phyloP scores from a whole-genome alignment of 2,888 invertebrate genomes.

The Apamea crenata region DNA sequence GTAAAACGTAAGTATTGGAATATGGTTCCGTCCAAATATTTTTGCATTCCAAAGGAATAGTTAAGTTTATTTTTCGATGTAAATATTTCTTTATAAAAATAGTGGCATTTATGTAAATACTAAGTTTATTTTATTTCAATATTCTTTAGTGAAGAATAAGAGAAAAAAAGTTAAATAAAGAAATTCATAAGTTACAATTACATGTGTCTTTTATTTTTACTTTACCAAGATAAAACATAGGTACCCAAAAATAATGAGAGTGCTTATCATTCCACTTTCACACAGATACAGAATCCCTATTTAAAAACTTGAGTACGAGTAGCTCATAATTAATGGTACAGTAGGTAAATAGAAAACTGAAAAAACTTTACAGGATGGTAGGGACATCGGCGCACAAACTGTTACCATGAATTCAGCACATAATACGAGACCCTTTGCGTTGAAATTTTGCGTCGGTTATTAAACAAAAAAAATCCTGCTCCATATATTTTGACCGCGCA shows the following conservation, averaged over 20 bases:
- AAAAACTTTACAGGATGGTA: neutral
- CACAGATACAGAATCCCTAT: neutral
- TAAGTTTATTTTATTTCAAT: conserved; percentile 52
- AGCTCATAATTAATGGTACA: neutral
- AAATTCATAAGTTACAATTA: conserved; percentile 54
- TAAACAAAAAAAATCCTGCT: too few relatives aligned
- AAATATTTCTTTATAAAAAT: conserved; percentile 57
- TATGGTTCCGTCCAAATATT: conserved; percentile 87
- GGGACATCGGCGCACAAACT: too few relatives aligned
- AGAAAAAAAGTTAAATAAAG: conserved; percentile 60
- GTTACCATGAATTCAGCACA: too few relatives aligned
- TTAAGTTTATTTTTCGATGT: conserved; percentile 67
- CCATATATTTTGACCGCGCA: too few relatives aligned
- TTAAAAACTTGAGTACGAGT: neutral
- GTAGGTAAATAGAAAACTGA: neutral
- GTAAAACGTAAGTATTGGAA: conserved; percentile 69
- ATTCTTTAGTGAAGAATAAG: conserved; percentile 44
- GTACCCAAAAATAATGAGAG: neutral
- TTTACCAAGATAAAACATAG: neutral
- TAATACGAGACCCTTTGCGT: too few relatives aligned
- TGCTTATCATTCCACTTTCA: too few relatives aligned
- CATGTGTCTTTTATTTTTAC: conserved; percentile 43
- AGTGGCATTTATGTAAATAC: conserved; percentile 69
- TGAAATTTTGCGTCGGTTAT: too few relatives aligned
- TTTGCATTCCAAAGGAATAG: conserved; percentile 89